Base-by-base conservation (phyloP, 2,113 vertebrate species). In the Syngnathus typhle region DNA sequence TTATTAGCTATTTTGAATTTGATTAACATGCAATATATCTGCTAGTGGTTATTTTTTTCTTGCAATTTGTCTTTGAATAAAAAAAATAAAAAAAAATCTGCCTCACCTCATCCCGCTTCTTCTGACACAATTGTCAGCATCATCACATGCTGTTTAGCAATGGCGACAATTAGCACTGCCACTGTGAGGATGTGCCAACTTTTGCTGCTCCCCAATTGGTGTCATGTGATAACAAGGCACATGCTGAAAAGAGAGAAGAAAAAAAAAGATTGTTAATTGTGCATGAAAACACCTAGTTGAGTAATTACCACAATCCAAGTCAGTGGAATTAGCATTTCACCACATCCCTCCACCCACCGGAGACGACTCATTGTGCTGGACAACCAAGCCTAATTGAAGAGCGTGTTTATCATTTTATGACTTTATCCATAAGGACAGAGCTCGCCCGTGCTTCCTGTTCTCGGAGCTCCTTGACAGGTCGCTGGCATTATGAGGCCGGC, bases 371-470 rank as follows among this genome's bases (percentile, higher is more conserved):
- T 85, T 88, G 82, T 88, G 87, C 77, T 70, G 69, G 58, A 67
- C 7, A 1, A 15, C 5, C 15, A 52, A 70, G 78, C 79, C 89
- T 89, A 87, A 91, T 88, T 86, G 84, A 83, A 76, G 66, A 67
- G 70, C 23, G 51, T 86, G 88, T 91, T 90, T 88, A 91, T 92
- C 89, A 92, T 91, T 90, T 91, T 88, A 91, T 91, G 87, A 88
- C 88, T 89, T 89, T 91, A 90, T 90, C 88, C 88, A 85, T 75
- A 76, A 88, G 88, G 88, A 84, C 88, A 90, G 89, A 89, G 80
- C 77, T 83, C 86, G 65, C 68, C 75, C 52, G 52, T 67, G 55
- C 85, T 91, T 91, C 90, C 90, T 90, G 88, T 84, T 80, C 82
- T 78, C 67, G 72, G 59, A 77, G 78, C 82, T 87, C 77, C 81